Percentiles rank a stretch among this genome's conserved stretches.
These are phyloP conservation scores for Sturnus vulgaris DNA, from an alignment of 2,113 vertebrate genomes.

Conservation along the genomic window DNA sequence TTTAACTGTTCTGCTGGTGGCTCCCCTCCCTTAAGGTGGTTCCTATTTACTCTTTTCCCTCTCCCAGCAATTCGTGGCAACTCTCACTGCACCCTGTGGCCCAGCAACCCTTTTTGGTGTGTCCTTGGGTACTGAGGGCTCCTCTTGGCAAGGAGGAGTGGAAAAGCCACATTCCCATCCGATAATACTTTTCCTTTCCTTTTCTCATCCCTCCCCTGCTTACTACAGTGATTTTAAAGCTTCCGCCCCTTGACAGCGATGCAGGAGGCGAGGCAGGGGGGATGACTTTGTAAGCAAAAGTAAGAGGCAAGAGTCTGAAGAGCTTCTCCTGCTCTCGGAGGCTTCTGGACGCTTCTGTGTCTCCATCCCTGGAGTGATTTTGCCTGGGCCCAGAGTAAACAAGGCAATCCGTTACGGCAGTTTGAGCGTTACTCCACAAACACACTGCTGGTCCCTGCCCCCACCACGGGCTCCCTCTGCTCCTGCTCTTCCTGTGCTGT, in stretches of 20 bases:
- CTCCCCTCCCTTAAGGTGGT: constrained; percentile 62
- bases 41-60: constrained; percentile 11
- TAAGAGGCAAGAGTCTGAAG: not conserved
- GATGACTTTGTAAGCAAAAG: not conserved
- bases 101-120: not conserved
- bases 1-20: constrained; percentile 36
- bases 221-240: not conserved
- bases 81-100: accelerated
- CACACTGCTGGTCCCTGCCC: not conserved
- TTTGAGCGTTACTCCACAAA: not conserved
- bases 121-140: not conserved
- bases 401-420: not conserved
- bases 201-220: not conserved
- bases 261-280: accelerated
- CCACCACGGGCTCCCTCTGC: not conserved
- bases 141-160: not conserved
- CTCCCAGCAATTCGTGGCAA: not conserved
- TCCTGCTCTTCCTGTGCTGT: not conserved
- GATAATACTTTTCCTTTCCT: not conserved
- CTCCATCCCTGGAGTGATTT: not conserved
- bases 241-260: not conserved
- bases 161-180: not conserved
- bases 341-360: not conserved
- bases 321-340: not conserved
- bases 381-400: not conserved